These are phyloP conservation scores for Camptogramma bilineatum DNA, from an alignment of 2,888 invertebrate species.

Conservation along the genomic window DNA sequence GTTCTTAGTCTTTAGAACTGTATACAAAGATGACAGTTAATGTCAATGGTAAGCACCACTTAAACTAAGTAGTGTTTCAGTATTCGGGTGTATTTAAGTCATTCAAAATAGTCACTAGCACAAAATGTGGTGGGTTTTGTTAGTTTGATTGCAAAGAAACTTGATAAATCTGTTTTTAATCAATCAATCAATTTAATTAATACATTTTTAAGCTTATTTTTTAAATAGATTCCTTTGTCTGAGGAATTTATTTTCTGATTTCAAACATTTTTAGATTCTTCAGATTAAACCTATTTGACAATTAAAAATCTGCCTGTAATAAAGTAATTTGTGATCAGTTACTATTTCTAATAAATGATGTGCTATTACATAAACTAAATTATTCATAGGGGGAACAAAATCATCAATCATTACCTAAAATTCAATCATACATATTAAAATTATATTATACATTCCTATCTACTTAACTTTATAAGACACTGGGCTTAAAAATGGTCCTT, in stretches of 20 bases:
- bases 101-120: slow-evolving; percentile 21
- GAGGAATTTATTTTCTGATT: too few species aligned
- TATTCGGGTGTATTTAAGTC: too few species aligned
- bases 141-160: not conserved
- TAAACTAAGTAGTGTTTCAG: too few species aligned
- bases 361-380: not conserved
- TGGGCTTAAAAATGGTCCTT: not conserved
- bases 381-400: slow-evolving; percentile 3
- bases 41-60: too few species aligned
- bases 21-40: too few species aligned
- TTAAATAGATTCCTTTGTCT: not conserved
- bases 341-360: slow-evolving; percentile 1
- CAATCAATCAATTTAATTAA: not conserved
- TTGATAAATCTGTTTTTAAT: slow-evolving; percentile 2
- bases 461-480: slow-evolving; percentile 16
- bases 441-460: slow-evolving; percentile 17
- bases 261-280: too few species aligned
- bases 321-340: not conserved
- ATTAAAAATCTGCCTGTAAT: not conserved
- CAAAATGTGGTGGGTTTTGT: slow-evolving; percentile 33
- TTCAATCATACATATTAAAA: slow-evolving; percentile 23
- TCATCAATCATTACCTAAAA: slow-evolving; percentile 12
- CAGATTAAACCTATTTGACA: too few species aligned
- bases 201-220: not conserved
- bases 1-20: too few species aligned